These are phyloP conservation scores for Lipotes vexillifer DNA, from an alignment of 2,113 vertebrate genomes.

Conservation along the genomic window DNA sequence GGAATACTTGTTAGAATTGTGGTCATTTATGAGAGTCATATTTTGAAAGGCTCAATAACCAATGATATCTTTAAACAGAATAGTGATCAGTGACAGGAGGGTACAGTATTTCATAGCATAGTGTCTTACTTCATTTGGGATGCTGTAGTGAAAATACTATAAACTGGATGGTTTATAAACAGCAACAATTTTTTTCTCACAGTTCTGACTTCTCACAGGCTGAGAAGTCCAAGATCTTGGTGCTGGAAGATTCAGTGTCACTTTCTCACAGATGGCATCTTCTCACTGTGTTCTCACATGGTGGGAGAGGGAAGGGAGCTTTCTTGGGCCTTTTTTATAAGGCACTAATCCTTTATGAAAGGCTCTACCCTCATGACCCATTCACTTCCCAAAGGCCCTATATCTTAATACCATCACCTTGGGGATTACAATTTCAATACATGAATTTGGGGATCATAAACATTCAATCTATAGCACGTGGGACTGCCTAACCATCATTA, in stretches of 20 bases:
- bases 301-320: background rate
- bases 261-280: too few species aligned
- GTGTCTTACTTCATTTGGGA: background rate
- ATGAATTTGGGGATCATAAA: background rate
- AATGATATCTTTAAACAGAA: background rate
- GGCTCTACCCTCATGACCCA: background rate
- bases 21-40: background rate
- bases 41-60: background rate
- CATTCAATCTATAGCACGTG: background rate
- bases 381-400: background rate
- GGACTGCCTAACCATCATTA: background rate
- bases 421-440: background rate
- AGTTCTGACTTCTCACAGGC: too few species aligned
- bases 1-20: background rate
- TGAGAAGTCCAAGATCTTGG: background rate
- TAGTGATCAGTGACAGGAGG: background rate
- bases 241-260: background rate
- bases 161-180: background rate
- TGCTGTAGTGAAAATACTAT: background rate
- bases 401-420: background rate
- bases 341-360: background rate
- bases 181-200: background rate
- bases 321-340: background rate
- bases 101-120: background rate
- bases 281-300: too few species aligned